Base-by-base conservation (phyloP, 2,797 vertebrate species). In the Phataginus tricuspis region DNA sequence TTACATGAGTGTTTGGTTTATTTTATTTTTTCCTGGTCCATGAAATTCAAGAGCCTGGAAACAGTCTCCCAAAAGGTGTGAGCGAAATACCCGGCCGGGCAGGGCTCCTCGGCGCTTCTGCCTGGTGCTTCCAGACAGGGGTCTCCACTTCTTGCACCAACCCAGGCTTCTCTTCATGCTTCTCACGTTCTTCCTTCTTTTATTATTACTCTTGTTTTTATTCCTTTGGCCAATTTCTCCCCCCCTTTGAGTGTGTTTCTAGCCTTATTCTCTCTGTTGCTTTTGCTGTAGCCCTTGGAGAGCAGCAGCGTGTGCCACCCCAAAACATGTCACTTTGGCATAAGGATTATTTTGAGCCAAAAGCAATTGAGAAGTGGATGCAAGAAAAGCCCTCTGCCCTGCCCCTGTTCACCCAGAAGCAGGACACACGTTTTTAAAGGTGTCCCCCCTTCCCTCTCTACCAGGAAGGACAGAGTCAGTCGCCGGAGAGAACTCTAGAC, bases 91-190 rank as follows among this genome's bases (percentile, higher is more conserved):
- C 21, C 25, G 55, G n/a, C 21, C 3, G 4, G 14, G 27, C 1
- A 21, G 23, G 34, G 27, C 16, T 29, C 6, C 64, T 4, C 7
- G 0, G 34, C 1, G 51, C 2, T 3, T 23, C n/a, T 34, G 19
- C 42, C 10, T 31, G 53, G 45, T 19, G 53, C 13, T 45, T 13
- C 14, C 39, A 7, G 18, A 12, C n/a, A 25, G n/a, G 34, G 9
- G 18, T 39, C 21, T 7, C 42, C 39, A 1, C 19, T 49, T 78
- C 59, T 72, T 37, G 25, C 4, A 4, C 34, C 11, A 14, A 12
- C 72, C 10, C 11, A 4, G 57, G 27, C 69, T 61, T 83, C 37
- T 71, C 61, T 83, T 80, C 18, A 0, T 11, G 10, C 18, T 66
- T 51, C 75, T 68, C 45, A 9, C 4, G 1, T 23, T 61, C 57